Percentiles rank a stretch among this genome's conserved stretches.
These are phyloP conservation scores for Protaetia brevitarsis DNA, from an alignment of 1,140 invertebrate genomes.

Conservation along the genomic window DNA sequence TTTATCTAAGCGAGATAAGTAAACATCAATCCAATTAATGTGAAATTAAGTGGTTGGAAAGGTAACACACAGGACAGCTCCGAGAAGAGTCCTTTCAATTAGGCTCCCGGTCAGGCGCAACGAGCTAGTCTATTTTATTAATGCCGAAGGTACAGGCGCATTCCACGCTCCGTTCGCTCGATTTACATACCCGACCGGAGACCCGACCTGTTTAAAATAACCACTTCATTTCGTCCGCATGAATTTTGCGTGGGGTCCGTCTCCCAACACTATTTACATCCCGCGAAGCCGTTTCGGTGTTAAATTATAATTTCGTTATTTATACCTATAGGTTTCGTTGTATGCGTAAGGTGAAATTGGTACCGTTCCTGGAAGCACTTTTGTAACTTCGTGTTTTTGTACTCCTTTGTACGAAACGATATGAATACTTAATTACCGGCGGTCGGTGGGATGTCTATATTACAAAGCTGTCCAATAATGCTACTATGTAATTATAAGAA, in stretches of 20 bases:
- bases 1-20: too few species aligned
- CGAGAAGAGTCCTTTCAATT: conserved; percentile 1
- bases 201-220: conserved; percentile 12
- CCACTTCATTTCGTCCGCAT: conserved; percentile 7
- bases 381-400: conserved; percentile 10
- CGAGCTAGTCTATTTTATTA: neutral
- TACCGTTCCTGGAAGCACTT: conserved; percentile 12
- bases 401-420: neutral
- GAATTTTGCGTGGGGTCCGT: conserved; percentile 9
- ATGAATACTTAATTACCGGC: conserved; percentile 17
- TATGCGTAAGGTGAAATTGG: conserved; percentile 11
- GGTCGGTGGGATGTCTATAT: conserved; percentile 15
- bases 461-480: conserved; percentile 5
- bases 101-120: neutral
- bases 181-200: conserved; percentile 13
- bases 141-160: neutral
- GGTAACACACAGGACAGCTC: neutral
- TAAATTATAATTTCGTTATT: conserved; percentile 18
- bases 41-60: neutral
- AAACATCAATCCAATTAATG: neutral
- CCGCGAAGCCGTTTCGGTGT: conserved; percentile 15
- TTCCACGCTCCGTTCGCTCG: neutral
- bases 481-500: conserved; percentile 7
- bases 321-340: neutral
- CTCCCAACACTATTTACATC: conserved; percentile 7